These are phyloP conservation scores for Oreochromis niloticus DNA, from an alignment of 2,113 vertebrate species.

Conservation along the genomic window DNA sequence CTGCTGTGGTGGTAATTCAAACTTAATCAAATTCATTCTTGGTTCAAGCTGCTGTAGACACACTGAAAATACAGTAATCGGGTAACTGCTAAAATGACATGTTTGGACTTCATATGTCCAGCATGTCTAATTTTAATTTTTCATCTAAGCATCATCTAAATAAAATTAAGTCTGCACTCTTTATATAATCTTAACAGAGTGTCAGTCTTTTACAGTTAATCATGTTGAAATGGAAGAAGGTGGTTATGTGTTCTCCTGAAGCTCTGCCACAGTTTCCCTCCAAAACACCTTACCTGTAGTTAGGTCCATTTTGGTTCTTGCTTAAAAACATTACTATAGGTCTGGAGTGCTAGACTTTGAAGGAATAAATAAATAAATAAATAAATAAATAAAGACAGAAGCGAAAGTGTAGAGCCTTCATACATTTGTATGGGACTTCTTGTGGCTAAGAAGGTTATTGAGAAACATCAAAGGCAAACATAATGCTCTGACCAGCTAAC, in stretches of 20 bases:
- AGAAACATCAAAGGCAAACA: not conserved
- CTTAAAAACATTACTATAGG: not conserved
- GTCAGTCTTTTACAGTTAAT: not conserved
- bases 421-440: not conserved
- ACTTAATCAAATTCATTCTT: not conserved
- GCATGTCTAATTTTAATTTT: not conserved
- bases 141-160: not conserved
- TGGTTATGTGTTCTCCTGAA: not conserved
- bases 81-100: not conserved
- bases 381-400: not conserved
- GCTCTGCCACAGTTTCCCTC: not conserved
- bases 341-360: not conserved
- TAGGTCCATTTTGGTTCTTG: not conserved
- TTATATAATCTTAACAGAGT: not conserved
- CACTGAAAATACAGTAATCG: not conserved
- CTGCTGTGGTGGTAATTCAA: not conserved
- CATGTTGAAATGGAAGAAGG: not conserved
- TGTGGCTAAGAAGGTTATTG: not conserved
- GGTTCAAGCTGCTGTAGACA: not conserved
- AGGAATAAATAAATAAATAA: not conserved
- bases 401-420: not conserved
- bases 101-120: not conserved
- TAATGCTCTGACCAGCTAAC: not conserved
- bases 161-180: not conserved
- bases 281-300: too few species aligned